Percentiles rank a stretch among this genome's conserved stretches.
Conservation (phyloP, 2,888 invertebrate species). For the Polyommatus iphigenia region DNA sequence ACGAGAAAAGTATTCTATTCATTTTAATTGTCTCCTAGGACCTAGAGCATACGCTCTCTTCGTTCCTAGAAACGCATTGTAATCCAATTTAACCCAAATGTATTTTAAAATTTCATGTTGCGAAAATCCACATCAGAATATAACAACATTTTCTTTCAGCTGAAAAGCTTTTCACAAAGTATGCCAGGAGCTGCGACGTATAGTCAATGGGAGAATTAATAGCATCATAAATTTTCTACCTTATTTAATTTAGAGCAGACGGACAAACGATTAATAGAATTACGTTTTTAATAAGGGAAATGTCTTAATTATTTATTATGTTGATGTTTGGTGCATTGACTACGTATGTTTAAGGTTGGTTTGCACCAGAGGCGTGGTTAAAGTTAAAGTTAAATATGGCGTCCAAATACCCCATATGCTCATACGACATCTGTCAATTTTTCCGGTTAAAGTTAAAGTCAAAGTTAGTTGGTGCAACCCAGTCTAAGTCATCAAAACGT, state of each 20-base stretch:
- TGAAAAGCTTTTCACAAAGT: slow-evolving; percentile 15
- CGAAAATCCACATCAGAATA: slow-evolving; percentile 16
- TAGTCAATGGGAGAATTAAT: slow-evolving; percentile 21
- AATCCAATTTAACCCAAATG: neutral
- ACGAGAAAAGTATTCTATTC: neutral
- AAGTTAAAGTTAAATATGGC: too few species aligned
- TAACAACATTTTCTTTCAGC: slow-evolving; percentile 6
- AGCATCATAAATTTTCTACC: slow-evolving; percentile 4
- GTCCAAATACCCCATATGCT: too few species aligned
- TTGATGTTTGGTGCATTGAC: neutral
- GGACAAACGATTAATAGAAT: neutral
- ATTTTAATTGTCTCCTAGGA: neutral
- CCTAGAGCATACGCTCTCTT: neutral
- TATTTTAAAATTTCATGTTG: neutral
- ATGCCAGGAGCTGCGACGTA: slow-evolving; percentile 3
- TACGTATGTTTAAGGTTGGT: too few species aligned
- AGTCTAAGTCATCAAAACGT: too few species aligned
- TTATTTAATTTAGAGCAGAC: neutral
- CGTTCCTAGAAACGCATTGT: neutral
- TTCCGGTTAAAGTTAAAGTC: too few species aligned
- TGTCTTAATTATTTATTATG: neutral
- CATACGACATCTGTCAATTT: too few species aligned
- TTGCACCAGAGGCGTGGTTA: too few species aligned
- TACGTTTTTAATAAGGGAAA: neutral
- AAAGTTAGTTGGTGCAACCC: too few species aligned